A percentile compares a stretch with the other conserved stretches of the same genome.
Conservation (phyloP, 2,113 vertebrate species). For the Equus przewalskii region DNA sequence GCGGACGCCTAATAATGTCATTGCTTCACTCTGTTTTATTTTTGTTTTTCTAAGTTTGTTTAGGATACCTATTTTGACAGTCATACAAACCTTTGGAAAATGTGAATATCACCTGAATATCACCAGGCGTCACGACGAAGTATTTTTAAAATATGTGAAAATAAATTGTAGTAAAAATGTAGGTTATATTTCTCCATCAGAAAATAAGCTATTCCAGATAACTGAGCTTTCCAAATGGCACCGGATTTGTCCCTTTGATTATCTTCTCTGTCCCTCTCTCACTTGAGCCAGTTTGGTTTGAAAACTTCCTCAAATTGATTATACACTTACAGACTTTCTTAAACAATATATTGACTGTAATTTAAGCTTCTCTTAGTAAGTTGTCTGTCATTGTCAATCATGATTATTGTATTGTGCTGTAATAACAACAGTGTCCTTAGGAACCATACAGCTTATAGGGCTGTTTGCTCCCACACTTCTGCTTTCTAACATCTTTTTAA, state of each 20-base stretch:
- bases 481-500: not conserved
- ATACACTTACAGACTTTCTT: not conserved
- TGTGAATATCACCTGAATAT: not conserved
- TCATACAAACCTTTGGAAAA: not conserved
- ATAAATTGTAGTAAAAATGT: not conserved
- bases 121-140: not conserved
- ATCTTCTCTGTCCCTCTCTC: not conserved
- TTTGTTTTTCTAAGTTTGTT: not conserved
- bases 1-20: not conserved
- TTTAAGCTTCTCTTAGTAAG: not conserved
- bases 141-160: not conserved
- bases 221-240: not conserved
- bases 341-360: not conserved
- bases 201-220: not conserved
- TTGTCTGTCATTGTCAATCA: not conserved
- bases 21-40: not conserved
- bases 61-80: not conserved
- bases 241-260: not conserved
- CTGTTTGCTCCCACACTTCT: not conserved
- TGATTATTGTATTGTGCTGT: not conserved
- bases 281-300: not conserved
- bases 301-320: conserved; percentile 9
- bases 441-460: not conserved
- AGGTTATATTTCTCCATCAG: not conserved
- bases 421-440: not conserved